Evolutionary conservation across 2,113 vertebrate genomes (phyloP), one percentile per base, ranked within the genome.

Genomic region (Rhodinocichla rosea): DNA sequence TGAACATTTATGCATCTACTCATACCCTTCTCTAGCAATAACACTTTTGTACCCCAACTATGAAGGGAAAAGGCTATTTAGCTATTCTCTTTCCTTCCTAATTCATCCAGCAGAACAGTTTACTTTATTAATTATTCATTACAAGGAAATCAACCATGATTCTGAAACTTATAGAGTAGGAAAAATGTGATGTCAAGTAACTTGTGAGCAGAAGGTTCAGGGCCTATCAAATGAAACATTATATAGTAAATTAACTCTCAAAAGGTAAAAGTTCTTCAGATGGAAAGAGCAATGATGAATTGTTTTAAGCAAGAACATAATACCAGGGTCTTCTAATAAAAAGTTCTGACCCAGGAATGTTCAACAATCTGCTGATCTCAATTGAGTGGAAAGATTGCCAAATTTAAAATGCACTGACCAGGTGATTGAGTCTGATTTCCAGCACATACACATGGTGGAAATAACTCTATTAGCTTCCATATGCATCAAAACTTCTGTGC

Each of bases 101-200:
- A 92, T 90, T 95, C 64, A 94, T 74, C 19, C 45, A 67, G 45
- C 37, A 81, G 63, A 94, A 47, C 42, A 76, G 69, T 96, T 96
- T 96, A 81, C 67, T 95, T 90, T 95, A 88, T 95, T 97, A 97
- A 97, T 96, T 97, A 97, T 97, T 97, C 81, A 97, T 96, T 95
- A 75, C 39, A 89, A 44, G 84, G 77, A 95, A 98, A 90, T 93
- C 87, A 88, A 90, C 49, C 75, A 70, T 81, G 57, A 91, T 90
- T 92, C 57, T 87, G 44, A 93, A 93, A 27, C 57, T 90, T 57
- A 80, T 88, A 89, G 35, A 89, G 56, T 64, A 77, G 56, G 33
- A 70, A 96, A 96, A 94, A 60, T 62, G 21, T 70, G 59, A 35
- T 83, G 53, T 84, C 94, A 96, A 92, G 82, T 92, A 91, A 96